phyloP scores from a whole-genome alignment of 2,113 vertebrate species.

The Haemorhous mexicanus region DNA sequence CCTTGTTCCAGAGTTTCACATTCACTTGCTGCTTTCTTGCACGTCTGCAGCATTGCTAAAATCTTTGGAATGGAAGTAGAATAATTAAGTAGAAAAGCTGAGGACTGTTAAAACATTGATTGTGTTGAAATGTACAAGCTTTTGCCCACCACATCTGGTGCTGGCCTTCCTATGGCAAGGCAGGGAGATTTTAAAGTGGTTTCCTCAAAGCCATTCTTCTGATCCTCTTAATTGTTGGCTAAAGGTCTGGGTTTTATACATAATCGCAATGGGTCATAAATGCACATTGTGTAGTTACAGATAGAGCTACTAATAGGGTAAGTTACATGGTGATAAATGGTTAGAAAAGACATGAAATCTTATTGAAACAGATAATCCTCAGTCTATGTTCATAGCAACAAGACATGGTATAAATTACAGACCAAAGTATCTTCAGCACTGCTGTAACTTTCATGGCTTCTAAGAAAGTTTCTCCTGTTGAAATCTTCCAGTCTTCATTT shows the following conservation, averaged over 20 bases:
- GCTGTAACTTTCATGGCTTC: background rate
- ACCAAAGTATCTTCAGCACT: background rate
- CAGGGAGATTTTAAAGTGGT: background rate
- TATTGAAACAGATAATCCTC: background rate
- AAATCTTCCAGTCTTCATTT: background rate
- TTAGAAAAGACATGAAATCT: background rate
- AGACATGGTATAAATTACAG: background rate
- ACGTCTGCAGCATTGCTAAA: background rate
- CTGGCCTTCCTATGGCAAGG: background rate
- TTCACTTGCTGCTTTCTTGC: background rate
- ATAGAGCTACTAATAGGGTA: background rate
- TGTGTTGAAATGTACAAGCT: background rate
- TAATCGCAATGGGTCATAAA: background rate
- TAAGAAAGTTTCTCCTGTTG: background rate
- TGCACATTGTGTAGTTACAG: background rate
- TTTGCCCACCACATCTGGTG: background rate
- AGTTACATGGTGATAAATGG: background rate
- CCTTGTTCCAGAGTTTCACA: background rate
- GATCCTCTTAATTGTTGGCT: background rate
- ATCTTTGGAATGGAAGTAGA: background rate
- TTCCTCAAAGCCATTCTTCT: background rate
- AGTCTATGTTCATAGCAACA: background rate
- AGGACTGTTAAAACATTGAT: background rate
- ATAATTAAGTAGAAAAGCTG: background rate
- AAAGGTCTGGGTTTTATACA: background rate